Base-by-base conservation (phyloP, 2,888 invertebrate species). In the Limnephilus marmoratus region DNA sequence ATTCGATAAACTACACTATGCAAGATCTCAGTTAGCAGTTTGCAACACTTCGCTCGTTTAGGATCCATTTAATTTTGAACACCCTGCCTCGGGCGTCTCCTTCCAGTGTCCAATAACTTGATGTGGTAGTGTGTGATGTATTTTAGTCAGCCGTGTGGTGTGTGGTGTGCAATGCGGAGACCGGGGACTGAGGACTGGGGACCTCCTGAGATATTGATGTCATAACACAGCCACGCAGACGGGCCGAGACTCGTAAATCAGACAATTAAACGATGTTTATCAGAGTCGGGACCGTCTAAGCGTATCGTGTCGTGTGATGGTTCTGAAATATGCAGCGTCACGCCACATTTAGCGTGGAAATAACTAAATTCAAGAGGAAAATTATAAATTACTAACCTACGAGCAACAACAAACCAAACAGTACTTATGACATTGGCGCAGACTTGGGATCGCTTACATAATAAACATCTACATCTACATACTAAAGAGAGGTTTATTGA, bases 251-350 rank as follows among this genome's bases (percentile, higher is more conserved):
- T 41, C 86, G 45, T 86, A 86, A 86, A 86, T 86, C 86, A 86
- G 41, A n/a, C 86, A 86, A 86, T 86, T 86, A 86, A 86, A 86
- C 86, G 86, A 86, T 86, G 86, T 86, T 86, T 86, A 86, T 45
- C 45, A 31, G 37, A 45, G 86, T 45, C 45, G 29, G 45, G n/a
- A 41, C 37, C 41, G 41, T 41, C 86, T 86, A 15, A 45, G 41
- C 86, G 13, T 83, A 83, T 83, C 82, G 34, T 34, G 82, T 83
- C 34, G 34, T 83, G 82, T 86, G 86, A 41, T 41, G 86, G 12
- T 86, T 41, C 18, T 34, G 41, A 86, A 86, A 86, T 45, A 86
- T 41, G 37, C 45, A 29, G 29, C 86, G 86, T 4, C 86, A 45
- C 29, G 49, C 86, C 86, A 15, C 86, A 68, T 68, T 68, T 68